phyloP scores from a whole-genome alignment of 2,888 invertebrate species.

The Polydrusus cervinus region DNA sequence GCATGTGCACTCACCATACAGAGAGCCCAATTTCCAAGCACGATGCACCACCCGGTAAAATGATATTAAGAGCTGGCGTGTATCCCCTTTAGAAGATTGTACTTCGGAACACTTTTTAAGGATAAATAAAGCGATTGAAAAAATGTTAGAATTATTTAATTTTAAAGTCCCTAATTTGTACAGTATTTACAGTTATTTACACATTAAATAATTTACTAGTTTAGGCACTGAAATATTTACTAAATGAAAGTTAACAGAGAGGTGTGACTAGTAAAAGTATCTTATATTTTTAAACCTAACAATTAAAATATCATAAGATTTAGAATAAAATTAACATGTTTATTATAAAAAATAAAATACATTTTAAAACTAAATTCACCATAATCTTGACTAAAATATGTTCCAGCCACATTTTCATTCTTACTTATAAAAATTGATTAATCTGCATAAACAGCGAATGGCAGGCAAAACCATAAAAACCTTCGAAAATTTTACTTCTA shows the following conservation, averaged over 20 bases:
- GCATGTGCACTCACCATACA: too few relatives aligned
- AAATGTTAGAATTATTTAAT: constrained; percentile 42
- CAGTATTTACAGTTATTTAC: constrained; percentile 51
- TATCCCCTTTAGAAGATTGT: too few relatives aligned
- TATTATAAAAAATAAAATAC: background rate
- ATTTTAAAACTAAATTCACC: constrained; percentile 5
- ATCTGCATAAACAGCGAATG: too few relatives aligned
- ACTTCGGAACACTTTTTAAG: too few relatives aligned
- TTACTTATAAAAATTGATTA: background rate
- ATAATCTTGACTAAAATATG: background rate
- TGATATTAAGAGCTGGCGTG: too few relatives aligned
- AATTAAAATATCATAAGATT: constrained; percentile 26
- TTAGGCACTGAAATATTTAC: constrained; percentile 55
- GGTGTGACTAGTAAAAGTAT: constrained; percentile 52
- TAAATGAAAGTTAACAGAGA: constrained; percentile 46
- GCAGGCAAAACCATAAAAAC: too few relatives aligned
- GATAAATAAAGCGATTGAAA: constrained; percentile 3
- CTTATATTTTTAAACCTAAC: constrained; percentile 42
- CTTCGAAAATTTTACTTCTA: too few relatives aligned
- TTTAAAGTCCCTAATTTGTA: constrained; percentile 41
- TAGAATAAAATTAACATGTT: constrained; percentile 9
- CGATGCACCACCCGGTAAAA: too few relatives aligned
- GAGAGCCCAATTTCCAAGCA: too few relatives aligned
- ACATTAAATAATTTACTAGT: constrained; percentile 53
- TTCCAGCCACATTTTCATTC: background rate